These are phyloP conservation scores for Anastrepha ludens DNA, from an alignment of 1,140 invertebrate species.

Conservation along the genomic window DNA sequence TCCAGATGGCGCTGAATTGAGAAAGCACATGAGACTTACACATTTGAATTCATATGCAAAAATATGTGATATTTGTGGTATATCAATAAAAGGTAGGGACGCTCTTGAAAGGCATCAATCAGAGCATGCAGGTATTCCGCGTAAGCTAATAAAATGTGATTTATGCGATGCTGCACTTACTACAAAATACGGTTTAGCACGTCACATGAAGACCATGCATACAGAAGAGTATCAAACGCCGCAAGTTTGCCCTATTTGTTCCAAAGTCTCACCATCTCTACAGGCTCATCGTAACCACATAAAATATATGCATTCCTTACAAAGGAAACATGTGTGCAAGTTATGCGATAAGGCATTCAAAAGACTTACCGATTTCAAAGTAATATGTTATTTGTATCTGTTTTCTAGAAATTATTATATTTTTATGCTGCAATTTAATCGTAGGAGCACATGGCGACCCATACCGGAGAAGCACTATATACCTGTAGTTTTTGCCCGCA, in stretches of 20 bases:
- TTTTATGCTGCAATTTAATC: not conserved
- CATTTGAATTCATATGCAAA: slow-evolving; percentile 67
- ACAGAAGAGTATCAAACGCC: slow-evolving; percentile 65
- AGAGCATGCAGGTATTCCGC: slow-evolving; percentile 59
- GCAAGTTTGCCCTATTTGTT: slow-evolving; percentile 64
- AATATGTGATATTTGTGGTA: slow-evolving; percentile 71
- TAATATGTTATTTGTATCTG: not conserved
- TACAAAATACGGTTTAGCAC: slow-evolving; percentile 66
- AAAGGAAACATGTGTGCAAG: slow-evolving; percentile 63
- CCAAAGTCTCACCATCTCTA: slow-evolving; percentile 65
- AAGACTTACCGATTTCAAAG: slow-evolving; percentile 37
- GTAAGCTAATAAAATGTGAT: slow-evolving; percentile 64
- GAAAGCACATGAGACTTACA: slow-evolving; percentile 59
- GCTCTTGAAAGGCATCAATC: slow-evolving; percentile 66
- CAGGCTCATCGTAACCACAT: slow-evolving; percentile 66
- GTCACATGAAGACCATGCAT: slow-evolving; percentile 70
- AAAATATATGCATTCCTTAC: slow-evolving; percentile 66
- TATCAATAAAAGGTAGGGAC: slow-evolving; percentile 63
- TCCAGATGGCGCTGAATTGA: slow-evolving; percentile 65
- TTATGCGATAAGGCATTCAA: slow-evolving; percentile 72
- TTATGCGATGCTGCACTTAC: slow-evolving; percentile 66
- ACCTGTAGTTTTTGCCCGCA: slow-evolving; percentile 71
- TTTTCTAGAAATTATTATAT: not conserved
- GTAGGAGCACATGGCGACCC: slow-evolving; percentile 71
- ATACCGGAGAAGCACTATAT: slow-evolving; percentile 69